These are phyloP conservation scores for Anthoscopus minutus DNA, from an alignment of 2,113 vertebrate genomes.

Conservation along the genomic window DNA sequence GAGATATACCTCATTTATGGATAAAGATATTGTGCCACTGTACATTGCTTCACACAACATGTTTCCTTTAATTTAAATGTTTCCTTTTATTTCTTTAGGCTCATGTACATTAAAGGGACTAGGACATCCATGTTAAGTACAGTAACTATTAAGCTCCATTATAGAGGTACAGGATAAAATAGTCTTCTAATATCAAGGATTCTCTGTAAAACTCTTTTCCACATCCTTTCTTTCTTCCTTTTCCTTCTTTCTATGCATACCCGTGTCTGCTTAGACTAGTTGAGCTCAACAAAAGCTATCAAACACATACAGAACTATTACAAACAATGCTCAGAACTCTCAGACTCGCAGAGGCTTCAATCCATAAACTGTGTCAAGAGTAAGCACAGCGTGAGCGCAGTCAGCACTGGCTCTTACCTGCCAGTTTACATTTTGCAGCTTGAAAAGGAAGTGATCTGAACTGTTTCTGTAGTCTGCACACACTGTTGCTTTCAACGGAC, in stretches of 20 bases:
- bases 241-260: not conserved
- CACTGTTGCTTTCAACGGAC: constrained; percentile 69
- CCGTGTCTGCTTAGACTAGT: not conserved
- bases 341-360: not conserved
- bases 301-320: not conserved
- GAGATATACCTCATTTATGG: not conserved
- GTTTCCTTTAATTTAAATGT: not conserved
- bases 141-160: not conserved
- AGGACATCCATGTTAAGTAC: not conserved
- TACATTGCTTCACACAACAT: not conserved
- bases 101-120: not conserved
- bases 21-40: not conserved
- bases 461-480: constrained; percentile 75
- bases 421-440: constrained; percentile 83
- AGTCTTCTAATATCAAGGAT: not conserved
- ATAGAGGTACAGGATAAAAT: not conserved
- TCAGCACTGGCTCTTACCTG: constrained; percentile 77
- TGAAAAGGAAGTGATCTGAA: constrained; percentile 86
- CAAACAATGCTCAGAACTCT: not conserved
- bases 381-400: not conserved
- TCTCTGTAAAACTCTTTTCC: not conserved
- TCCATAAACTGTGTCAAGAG: not conserved
- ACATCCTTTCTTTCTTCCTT: not conserved
- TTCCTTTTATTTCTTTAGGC: not conserved
- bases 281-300: not conserved